Evolutionary conservation across 2,888 invertebrate species (phyloP).

Genomic region (Pandemis heparana): DNA sequence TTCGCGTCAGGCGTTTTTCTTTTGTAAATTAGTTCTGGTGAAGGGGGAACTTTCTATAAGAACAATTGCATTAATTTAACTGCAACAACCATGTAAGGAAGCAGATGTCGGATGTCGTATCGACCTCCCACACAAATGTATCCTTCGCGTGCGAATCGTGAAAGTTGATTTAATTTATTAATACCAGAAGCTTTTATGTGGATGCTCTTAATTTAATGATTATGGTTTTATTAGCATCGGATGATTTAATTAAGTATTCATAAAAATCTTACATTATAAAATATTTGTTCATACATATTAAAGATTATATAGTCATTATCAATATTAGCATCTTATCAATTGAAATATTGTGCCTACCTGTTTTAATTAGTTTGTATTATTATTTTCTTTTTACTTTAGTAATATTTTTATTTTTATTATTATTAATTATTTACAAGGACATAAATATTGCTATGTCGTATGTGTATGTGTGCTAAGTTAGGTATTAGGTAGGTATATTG

Average conservation of each 20-base stretch:
- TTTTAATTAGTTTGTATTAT: no score
- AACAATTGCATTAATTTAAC: slow-evolving; percentile 40
- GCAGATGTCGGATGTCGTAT: slow-evolving; percentile 14
- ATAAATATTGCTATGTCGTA: no score
- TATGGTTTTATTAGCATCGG: slow-evolving; percentile 59
- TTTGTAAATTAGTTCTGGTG: slow-evolving; percentile 41
- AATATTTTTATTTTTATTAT: no score
- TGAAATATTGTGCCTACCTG: no score
- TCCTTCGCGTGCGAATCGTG: slow-evolving; percentile 67
- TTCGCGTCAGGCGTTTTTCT: slow-evolving; percentile 30
- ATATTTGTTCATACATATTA: background rate
- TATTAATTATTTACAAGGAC: no score
- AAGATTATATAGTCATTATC: no score
- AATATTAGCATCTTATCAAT: no score
- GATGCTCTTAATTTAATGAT: slow-evolving; percentile 51
- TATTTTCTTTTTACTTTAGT: no score
- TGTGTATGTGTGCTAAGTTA: no score
- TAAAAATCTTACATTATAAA: background rate
- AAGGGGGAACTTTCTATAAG: slow-evolving; percentile 40
- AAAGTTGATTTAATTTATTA: slow-evolving; percentile 79
- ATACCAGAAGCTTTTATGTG: slow-evolving; percentile 61
- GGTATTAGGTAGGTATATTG: no score
- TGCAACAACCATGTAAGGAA: slow-evolving; percentile 27
- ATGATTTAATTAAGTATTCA: slow-evolving; percentile 21
- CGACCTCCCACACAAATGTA: slow-evolving; percentile 36